Conservation (phyloP, 2,797 vertebrate genomes). For the Huso huso region DNA sequence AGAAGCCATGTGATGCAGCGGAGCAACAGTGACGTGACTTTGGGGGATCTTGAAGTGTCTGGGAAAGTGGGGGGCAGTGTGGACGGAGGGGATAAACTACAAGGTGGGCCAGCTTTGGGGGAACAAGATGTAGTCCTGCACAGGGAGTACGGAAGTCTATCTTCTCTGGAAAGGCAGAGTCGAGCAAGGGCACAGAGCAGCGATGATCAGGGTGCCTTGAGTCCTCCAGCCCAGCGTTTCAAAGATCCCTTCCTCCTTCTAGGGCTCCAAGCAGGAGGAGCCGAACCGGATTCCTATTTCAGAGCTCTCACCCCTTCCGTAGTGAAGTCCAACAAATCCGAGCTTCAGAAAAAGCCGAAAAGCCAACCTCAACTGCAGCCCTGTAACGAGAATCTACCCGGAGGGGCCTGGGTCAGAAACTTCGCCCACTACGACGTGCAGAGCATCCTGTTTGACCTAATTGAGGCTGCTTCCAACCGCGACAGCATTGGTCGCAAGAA, state of each 20-base stretch:
- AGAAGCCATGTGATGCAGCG: constrained; percentile 70
- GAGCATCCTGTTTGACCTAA: constrained; percentile 82
- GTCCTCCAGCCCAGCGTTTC: constrained; percentile 68
- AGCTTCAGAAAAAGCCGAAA: constrained; percentile 56
- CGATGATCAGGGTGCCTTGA: constrained; percentile 57
- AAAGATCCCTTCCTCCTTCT: constrained; percentile 79
- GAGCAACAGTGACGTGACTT: constrained; percentile 73
- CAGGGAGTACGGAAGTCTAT: constrained; percentile 75
- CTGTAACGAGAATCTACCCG: constrained; percentile 41
- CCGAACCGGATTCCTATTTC: constrained; percentile 55
- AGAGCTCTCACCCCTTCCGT: constrained; percentile 35
- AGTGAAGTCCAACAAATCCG: constrained; percentile 62
- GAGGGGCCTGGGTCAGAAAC: constrained; percentile 68
- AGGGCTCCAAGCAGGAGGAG: constrained; percentile 57
- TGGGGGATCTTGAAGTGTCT: constrained; percentile 62
- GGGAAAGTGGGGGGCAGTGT: constrained; percentile 34
- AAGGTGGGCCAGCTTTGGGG: constrained; percentile 32
- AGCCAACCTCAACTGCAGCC: background rate
- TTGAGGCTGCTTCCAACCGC: constrained; percentile 57
- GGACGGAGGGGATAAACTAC: constrained; percentile 9
- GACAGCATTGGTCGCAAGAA: constrained; percentile 66
- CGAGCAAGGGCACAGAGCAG: constrained; percentile 46
- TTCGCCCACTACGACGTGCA: constrained; percentile 88
- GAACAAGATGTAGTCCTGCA: constrained; percentile 53
- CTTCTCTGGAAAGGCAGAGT: constrained; percentile 62